These are phyloP conservation scores for Torymus texanus DNA, from an alignment of 2,888 invertebrate species.

Conservation along the genomic window DNA sequence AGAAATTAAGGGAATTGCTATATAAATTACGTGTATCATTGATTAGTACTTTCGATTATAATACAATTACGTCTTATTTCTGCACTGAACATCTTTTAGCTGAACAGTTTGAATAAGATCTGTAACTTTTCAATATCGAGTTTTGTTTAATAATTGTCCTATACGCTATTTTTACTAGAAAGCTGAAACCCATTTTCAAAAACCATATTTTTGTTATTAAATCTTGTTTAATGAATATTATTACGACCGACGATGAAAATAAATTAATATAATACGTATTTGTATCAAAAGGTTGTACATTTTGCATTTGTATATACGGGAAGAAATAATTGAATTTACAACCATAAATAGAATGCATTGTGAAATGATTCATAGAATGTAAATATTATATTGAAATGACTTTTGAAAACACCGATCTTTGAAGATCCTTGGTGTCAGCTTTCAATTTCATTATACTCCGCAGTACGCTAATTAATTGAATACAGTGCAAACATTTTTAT, in stretches of 20 bases:
- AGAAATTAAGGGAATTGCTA: slow-evolving; percentile 15
- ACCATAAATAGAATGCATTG: too few relatives aligned
- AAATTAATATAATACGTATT: too few relatives aligned
- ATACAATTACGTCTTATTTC: slow-evolving; percentile 29
- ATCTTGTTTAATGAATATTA: too few relatives aligned
- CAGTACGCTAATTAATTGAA: background rate
- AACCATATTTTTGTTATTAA: too few relatives aligned
- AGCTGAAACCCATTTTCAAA: background rate
- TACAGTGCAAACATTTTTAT: slow-evolving; percentile 6
- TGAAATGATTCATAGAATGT: too few relatives aligned
- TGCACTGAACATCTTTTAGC: slow-evolving; percentile 13
- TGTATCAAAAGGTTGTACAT: too few relatives aligned
- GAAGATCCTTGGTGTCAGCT: slow-evolving; percentile 6
- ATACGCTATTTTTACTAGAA: slow-evolving; percentile 21
- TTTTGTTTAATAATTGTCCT: slow-evolving; percentile 38
- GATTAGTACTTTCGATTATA: slow-evolving; percentile 36
- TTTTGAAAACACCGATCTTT: slow-evolving; percentile 17
- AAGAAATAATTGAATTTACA: too few relatives aligned
- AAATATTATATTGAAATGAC: background rate
- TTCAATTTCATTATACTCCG: slow-evolving; percentile 6
- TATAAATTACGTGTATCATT: slow-evolving; percentile 21
- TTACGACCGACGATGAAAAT: too few relatives aligned
- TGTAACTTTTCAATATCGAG: slow-evolving; percentile 32
- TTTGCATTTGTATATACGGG: too few relatives aligned
- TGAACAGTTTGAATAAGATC: slow-evolving; percentile 19